phyloP scores from a whole-genome alignment of 2,113 vertebrate species.

The Tursiops truncatus region DNA sequence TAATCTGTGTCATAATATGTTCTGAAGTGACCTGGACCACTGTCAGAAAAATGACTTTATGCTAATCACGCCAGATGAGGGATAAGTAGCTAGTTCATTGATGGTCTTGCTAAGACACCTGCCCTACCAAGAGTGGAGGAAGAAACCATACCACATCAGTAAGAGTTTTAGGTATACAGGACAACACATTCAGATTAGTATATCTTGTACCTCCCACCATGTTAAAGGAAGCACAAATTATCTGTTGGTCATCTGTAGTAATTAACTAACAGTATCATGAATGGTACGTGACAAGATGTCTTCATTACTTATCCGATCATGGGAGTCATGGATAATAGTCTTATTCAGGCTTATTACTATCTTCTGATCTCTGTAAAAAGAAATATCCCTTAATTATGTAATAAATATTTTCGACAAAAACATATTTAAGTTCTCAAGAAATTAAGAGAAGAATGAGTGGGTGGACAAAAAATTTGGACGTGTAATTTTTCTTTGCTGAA shows the following conservation, averaged over 20 bases:
- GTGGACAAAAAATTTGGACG: conserved; percentile 11
- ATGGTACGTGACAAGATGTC: neutral
- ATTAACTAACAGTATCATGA: neutral
- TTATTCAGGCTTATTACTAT: neutral
- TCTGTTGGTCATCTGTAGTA: neutral
- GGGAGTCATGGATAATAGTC: too few relatives aligned
- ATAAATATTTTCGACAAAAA: neutral
- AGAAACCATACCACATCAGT: neutral
- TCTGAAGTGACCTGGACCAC: neutral
- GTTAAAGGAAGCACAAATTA: neutral
- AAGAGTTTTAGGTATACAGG: neutral
- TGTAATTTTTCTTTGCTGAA: neutral
- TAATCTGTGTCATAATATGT: neutral
- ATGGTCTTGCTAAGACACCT: neutral
- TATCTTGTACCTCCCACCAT: neutral
- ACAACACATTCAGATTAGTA: neutral
- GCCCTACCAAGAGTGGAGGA: neutral
- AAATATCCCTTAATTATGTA: neutral
- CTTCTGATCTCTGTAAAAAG: neutral
- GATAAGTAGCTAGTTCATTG: too few relatives aligned
- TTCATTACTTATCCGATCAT: neutral
- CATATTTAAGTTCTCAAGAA: neutral
- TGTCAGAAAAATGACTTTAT: neutral
- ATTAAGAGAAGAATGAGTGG: conserved; percentile 16
- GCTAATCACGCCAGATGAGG: neutral